Base-by-base conservation (phyloP, 2,113 vertebrate genomes). In the Oncorhynchus kisutch region DNA sequence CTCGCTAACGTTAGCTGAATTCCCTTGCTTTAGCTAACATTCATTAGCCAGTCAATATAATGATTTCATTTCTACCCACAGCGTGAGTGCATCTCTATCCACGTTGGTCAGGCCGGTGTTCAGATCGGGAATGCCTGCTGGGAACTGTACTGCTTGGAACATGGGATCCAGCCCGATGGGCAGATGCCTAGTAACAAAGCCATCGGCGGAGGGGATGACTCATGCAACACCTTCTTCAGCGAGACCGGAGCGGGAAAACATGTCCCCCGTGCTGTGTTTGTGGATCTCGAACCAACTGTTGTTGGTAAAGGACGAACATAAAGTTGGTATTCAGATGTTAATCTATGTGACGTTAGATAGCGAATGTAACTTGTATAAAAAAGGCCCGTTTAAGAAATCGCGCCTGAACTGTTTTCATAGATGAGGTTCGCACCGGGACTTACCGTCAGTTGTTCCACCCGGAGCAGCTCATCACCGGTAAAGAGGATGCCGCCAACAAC, bases 401-500 rank as follows among this genome's bases (percentile, higher is more conserved):
- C 9, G 39, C 39, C 39, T 45, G 39, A 54, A 54, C 12, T 54
- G 16, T 12, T 68, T 59, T 24, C 45, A n/a, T 18, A 82, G 80
- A 82, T 71, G 80, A 82, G 64, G 76, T 82, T 27, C 80, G 80
- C 27, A 74, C 68, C 11, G 80, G 80, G 22, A 81, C 68, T 22
- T 78, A 81, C 49, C 72, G 80, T 11, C 80, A 75, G 34, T 68
- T 78, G 48, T 81, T 81, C 48, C 78, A 79, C 31, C 78, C 77
- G 18, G 71, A 71, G 34, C 67, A 69, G 67, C 34, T 69, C 5
- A 69, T 69, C 5, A 69, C 67, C 0, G 78, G 78, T 2, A 82
- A 82, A n/a, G 80, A 82, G 27, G 80, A 82, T 27, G 76, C 76
- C 22, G 76, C 80, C 27, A 82, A 82, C 51, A 82, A 78, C 70